Base-by-base conservation (phyloP, 1,140 invertebrate species). In the Pseudomyrmex sp. region DNA sequence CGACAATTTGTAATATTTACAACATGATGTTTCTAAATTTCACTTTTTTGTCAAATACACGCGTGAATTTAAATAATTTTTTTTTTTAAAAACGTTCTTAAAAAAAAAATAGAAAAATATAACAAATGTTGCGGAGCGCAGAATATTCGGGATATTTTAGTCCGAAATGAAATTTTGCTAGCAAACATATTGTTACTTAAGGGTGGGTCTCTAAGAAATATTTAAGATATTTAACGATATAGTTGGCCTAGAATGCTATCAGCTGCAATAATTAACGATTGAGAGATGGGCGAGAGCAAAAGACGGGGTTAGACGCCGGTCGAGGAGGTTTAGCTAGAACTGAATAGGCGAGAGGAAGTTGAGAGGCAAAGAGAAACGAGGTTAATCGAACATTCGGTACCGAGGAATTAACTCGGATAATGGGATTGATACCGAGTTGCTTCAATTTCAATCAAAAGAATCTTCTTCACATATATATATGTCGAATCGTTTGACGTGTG, bases 401-500 rank as follows among this genome's bases (percentile, higher is more conserved):
- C 56, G 15, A 72, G 56, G 76, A 80, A 80, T 80, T 80, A 80
- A 80, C 76, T 80, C 56, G 66, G 20, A 80, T 80, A 80, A 80
- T 80, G 10, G 54, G 44, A 80, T 70, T 80, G 54, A 80, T 80
- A 80, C n/a, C 66, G n/a, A 48, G n/a, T 72, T 59, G 66, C 46
- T 80, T n/a, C 54, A 80, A 80, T 80, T 80, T 80, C 72, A 80
- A 80, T 80, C 58, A 80, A 80, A 80, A 61, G 54, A 46, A 69
- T 79, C 18, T 59, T 20, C 12, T 18, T 18, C 18, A 26, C 44
- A 26, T 59, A 13, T 18, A 26, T 59, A 13, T 18, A 18, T 18
- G 56, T 59, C 35, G 26, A 0, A 35, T 18, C 2, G 7, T 35
- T 2, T 35, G 35, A 35, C n/a, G n/a, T n/a, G n/a, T n/a, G n/a